A percentile compares a stretch with the other conserved stretches of the same genome.
phyloP scores from a whole-genome alignment of 2,888 invertebrate genomes.

The Barypeithes pellucidus region DNA sequence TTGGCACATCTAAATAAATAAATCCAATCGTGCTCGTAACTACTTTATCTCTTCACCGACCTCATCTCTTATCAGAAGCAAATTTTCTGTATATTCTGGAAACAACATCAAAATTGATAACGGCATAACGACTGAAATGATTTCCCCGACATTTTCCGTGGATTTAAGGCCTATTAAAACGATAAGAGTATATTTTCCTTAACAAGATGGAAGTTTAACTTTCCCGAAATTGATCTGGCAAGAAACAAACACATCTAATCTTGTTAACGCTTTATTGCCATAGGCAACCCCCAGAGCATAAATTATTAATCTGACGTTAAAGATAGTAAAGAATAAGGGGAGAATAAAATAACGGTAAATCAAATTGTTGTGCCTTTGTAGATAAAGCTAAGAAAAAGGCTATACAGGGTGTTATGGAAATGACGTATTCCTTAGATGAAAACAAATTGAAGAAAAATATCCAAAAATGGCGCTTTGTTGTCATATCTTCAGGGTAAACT shows the following conservation, averaged over 20 bases:
- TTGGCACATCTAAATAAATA: not conserved
- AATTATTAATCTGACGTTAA: constrained; percentile 35
- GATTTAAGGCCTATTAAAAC: constrained; percentile 16
- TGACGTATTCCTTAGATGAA: too few relatives aligned
- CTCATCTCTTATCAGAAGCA: constrained; percentile 1
- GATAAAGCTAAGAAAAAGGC: constrained; percentile 22
- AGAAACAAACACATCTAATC: constrained; percentile 36
- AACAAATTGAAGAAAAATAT: too few relatives aligned
- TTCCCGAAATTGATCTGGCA: constrained; percentile 26
- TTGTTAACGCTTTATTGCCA: constrained; percentile 29
- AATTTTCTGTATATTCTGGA: constrained; percentile 5
- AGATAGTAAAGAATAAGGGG: constrained; percentile 28
- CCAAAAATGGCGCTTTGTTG: too few relatives aligned
- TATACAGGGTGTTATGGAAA: too few relatives aligned
- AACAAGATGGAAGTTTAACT: constrained; percentile 25
- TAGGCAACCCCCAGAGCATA: constrained; percentile 12
- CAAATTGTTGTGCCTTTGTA: constrained; percentile 20
- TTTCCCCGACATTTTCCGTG: not conserved
- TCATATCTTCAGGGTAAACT: too few relatives aligned
- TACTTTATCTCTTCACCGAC: not conserved
- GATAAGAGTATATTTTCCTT: constrained; percentile 21
- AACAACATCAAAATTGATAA: constrained; percentile 20
- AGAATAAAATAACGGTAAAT: constrained; percentile 35
- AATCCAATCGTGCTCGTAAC: not conserved
- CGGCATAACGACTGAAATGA: constrained; percentile 13